A percentile compares a stretch with the other conserved stretches of the same genome.
Evolutionary conservation across 2,113 vertebrate genomes (phyloP).

Genomic region (Pao palembangensis): DNA sequence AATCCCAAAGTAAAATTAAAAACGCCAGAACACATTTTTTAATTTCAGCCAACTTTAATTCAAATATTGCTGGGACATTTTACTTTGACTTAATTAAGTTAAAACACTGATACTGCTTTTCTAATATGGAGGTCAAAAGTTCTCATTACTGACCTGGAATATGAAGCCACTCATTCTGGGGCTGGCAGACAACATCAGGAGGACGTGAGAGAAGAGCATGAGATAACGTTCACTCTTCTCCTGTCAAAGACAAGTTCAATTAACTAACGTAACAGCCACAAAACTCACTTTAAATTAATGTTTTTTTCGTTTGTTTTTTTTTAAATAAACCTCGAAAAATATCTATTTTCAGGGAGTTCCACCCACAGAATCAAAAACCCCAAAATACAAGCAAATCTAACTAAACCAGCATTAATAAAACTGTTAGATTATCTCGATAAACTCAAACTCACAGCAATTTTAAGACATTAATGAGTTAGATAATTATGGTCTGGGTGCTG

Average conservation of each 20-base stretch:
- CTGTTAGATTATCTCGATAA: no score
- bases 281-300: not conserved
- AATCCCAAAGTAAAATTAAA: no score
- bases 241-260: conserved; percentile 56
- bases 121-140: not conserved
- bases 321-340: not conserved
- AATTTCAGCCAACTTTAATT: no score
- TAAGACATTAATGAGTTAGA: no score
- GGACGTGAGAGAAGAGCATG: conserved; percentile 92
- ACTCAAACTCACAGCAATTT: no score
- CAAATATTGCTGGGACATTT: not conserved
- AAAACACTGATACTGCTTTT: not conserved
- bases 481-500: not conserved
- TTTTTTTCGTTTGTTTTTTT: not conserved
- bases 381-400: no score
- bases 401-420: no score
- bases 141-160: conserved; percentile 84
- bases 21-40: no score
- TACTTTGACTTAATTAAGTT: not conserved
- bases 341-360: no score
- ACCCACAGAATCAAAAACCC: no score
- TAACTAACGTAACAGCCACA: not conserved
- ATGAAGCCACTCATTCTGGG: conserved; percentile 99
- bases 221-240: conserved; percentile 97
- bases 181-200: conserved; percentile 97